Evolutionary conservation across 2,888 invertebrate species (phyloP).

Genomic region (Drosophila kanekoi): DNA sequence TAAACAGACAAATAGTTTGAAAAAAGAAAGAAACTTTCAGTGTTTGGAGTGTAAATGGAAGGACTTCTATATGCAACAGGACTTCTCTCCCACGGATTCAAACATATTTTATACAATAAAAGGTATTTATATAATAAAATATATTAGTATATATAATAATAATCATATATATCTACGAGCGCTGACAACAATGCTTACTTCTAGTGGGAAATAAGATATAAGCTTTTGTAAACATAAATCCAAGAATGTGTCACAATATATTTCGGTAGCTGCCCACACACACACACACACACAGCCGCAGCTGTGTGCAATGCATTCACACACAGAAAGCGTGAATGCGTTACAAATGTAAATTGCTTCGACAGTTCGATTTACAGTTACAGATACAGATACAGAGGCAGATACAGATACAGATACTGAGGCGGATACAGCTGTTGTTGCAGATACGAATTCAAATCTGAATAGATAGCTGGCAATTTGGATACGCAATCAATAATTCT

Average conservation of each 20-base stretch:
- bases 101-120: no score
- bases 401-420: conserved; percentile 2
- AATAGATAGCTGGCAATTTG: conserved; percentile 58
- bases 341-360: conserved; percentile 25
- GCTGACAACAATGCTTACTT: no score
- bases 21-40: no score
- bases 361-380: conserved; percentile 2
- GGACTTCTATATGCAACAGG: no score
- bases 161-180: no score
- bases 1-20: no score
- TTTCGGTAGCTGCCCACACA: not conserved
- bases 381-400: not conserved
- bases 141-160: no score
- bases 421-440: conserved; percentile 6
- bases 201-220: no score
- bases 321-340: conserved; percentile 24
- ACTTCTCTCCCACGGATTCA: no score
- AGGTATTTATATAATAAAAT: no score
- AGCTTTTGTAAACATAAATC: not conserved
- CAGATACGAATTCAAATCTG: conserved; percentile 22
- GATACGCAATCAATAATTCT: conserved; percentile 79
- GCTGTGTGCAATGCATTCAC: conserved; percentile 1
- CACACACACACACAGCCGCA: not conserved
- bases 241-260: not conserved
- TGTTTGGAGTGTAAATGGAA: no score